These are phyloP conservation scores for Sturnira hondurensis DNA, from an alignment of 2,113 vertebrate species.

Conservation along the genomic window DNA sequence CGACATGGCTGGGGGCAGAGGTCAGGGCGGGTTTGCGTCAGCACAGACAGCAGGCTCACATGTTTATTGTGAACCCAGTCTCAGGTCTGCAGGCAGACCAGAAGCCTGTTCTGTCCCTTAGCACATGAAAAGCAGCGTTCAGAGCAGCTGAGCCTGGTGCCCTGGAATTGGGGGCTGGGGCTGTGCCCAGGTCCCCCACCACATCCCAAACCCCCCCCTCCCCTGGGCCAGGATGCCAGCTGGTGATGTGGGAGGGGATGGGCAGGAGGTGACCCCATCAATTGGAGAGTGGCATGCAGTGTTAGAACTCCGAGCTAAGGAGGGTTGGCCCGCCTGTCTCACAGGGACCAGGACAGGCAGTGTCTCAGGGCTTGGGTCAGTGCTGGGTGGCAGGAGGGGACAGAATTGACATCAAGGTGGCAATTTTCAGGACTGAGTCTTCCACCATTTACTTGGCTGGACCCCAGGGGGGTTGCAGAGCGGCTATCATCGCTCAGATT, in stretches of 20 bases:
- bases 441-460: not conserved
- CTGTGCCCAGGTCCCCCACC: not conserved
- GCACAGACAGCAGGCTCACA: not conserved
- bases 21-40: not conserved
- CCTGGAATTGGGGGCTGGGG: not conserved
- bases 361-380: not conserved
- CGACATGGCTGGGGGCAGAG: not conserved
- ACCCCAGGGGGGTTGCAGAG: not conserved
- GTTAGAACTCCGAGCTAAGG: not conserved
- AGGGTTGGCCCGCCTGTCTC: not conserved
- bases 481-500: not conserved
- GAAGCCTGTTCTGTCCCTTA: not conserved
- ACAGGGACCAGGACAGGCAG: not conserved
- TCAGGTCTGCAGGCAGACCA: not conserved
- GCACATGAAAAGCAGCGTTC: not conserved
- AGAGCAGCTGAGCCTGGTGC: not conserved
- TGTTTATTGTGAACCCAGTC: not conserved
- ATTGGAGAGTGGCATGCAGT: not conserved
- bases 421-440: not conserved
- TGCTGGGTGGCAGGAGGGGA: not conserved
- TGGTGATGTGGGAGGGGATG: not conserved
- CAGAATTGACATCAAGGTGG: not conserved
- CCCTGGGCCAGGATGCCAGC: not conserved
- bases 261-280: not conserved
- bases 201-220: fast-evolving